Conservation (phyloP, 2,888 invertebrate genomes). For the Agelastica alni region DNA sequence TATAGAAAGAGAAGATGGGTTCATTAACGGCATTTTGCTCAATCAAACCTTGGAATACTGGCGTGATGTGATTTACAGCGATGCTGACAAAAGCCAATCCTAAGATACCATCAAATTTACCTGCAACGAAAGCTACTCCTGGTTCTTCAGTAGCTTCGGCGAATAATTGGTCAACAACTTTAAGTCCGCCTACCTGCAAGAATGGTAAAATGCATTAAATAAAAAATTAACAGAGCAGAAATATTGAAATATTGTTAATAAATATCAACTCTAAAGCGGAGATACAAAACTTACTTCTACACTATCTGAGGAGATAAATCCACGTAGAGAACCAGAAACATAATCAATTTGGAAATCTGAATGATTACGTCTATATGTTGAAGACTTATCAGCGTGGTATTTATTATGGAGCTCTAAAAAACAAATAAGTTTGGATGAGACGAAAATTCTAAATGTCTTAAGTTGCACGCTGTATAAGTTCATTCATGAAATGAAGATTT, state of each 20-base stretch:
- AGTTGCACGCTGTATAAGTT: not conserved
- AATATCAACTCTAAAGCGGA: no score
- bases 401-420: slow-evolving; percentile 88
- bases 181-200: slow-evolving; percentile 72
- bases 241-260: no score
- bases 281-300: slow-evolving; percentile 82
- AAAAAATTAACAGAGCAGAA: not conserved
- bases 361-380: slow-evolving; percentile 85
- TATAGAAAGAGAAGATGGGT: slow-evolving; percentile 88
- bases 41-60: slow-evolving; percentile 88
- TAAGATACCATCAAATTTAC: slow-evolving; percentile 94
- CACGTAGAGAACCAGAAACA: slow-evolving; percentile 94
- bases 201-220: slow-evolving; percentile 45
- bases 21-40: slow-evolving; percentile 68
- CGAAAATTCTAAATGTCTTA: not conserved
- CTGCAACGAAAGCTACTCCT: slow-evolving; percentile 88
- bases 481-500: not conserved
- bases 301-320: slow-evolving; percentile 89
- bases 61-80: slow-evolving; percentile 81
- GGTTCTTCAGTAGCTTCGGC: slow-evolving; percentile 94
- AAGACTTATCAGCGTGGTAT: slow-evolving; percentile 86
- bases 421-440: not conserved
- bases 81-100: slow-evolving; percentile 86
- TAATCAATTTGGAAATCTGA: slow-evolving; percentile 91
- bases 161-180: slow-evolving; percentile 80